Percentiles rank a stretch among this genome's conserved stretches.
These are phyloP conservation scores for Dromius quadrimaculatus DNA, from an alignment of 2,888 invertebrate species.

Conservation along the genomic window DNA sequence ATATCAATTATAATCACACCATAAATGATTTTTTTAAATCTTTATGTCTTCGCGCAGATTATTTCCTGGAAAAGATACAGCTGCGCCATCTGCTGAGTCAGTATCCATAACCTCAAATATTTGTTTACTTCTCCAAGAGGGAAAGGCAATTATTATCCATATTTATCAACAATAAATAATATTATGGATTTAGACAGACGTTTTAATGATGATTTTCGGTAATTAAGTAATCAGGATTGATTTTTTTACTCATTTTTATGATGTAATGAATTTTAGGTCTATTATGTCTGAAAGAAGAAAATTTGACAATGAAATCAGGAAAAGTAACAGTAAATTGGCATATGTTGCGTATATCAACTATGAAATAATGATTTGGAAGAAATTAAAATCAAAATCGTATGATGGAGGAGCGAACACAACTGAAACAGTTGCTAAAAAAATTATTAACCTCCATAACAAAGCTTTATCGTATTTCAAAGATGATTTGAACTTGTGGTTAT, in stretches of 20 bases:
- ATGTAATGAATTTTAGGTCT: constrained; percentile 23
- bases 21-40: too few species aligned
- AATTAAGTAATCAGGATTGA: too few species aligned
- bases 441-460: constrained; percentile 34
- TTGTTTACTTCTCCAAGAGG: constrained; percentile 11
- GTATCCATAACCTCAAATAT: not conserved
- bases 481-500: constrained; percentile 45
- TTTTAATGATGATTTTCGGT: constrained; percentile 13
- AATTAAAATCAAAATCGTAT: not conserved
- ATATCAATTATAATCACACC: too few species aligned
- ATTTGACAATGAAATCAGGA: constrained; percentile 37
- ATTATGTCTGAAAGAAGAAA: constrained; percentile 26
- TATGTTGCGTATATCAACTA: constrained; percentile 37
- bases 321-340: constrained; percentile 18
- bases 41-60: too few species aligned
- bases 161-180: not conserved
- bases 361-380: constrained; percentile 23
- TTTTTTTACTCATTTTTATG: too few species aligned
- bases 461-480: constrained; percentile 43
- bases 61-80: too few species aligned
- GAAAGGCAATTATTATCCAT: not conserved
- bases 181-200: constrained; percentile 25
- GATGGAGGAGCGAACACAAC: not conserved
- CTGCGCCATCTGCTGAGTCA: constrained; percentile 3
- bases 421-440: constrained; percentile 17